A percentile compares a stretch with the other conserved stretches of the same genome.
These are phyloP conservation scores for Aspidapion aeneum DNA, from an alignment of 2,888 invertebrate species.

Conservation along the genomic window DNA sequence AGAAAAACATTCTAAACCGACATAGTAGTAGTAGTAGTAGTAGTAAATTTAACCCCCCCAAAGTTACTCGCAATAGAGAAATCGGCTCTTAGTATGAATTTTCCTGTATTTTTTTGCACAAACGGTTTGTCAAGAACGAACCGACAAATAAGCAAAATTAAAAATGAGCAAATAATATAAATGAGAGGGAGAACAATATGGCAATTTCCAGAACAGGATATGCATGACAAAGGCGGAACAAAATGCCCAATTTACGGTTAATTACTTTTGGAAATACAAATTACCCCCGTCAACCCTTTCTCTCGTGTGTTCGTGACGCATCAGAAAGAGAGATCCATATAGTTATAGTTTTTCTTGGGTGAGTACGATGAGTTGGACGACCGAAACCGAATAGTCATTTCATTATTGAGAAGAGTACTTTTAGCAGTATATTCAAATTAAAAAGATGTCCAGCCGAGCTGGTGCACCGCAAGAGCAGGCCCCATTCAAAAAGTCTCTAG, in stretches of 20 bases:
- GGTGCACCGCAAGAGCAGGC: too few species aligned
- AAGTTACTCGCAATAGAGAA: too few species aligned
- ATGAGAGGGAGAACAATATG: slow-evolving; percentile 41
- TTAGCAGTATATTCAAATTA: background rate
- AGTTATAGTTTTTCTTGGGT: background rate
- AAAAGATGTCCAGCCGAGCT: background rate
- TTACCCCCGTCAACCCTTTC: background rate
- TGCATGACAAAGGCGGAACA: slow-evolving; percentile 40
- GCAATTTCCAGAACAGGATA: slow-evolving; percentile 32
- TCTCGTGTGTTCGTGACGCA: background rate
- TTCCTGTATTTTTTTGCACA: too few species aligned
- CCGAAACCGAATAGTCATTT: background rate
- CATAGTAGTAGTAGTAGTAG: too few species aligned
- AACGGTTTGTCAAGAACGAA: background rate
- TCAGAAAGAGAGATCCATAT: background rate
- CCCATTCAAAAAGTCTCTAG: background rate
- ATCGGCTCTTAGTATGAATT: too few species aligned
- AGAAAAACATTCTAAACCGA: too few species aligned
- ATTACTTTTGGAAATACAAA: background rate
- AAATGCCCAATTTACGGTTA: slow-evolving; percentile 22
- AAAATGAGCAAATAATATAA: too few species aligned
- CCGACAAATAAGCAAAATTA: background rate
- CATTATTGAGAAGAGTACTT: background rate
- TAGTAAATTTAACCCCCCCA: too few species aligned
- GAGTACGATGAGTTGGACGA: background rate